A percentile compares a stretch with the other conserved stretches of the same genome.
These are phyloP conservation scores for Ormyrus pomaceus DNA, from an alignment of 2,888 invertebrate genomes.

Conservation along the genomic window DNA sequence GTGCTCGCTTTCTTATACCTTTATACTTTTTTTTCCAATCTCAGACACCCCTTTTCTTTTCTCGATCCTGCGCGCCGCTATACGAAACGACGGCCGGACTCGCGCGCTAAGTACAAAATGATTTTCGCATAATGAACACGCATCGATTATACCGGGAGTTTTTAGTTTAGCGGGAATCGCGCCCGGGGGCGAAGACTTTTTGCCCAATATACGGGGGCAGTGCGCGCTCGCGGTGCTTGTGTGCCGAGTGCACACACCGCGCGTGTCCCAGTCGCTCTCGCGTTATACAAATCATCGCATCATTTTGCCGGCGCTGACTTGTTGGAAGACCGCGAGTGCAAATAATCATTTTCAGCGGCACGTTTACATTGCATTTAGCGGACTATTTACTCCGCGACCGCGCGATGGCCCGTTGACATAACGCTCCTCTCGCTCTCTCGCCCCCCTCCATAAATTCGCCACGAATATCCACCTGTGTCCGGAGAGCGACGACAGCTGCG, in stretches of 20 bases:
- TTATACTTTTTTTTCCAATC: background rate
- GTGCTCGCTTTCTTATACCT: slow-evolving; percentile 58
- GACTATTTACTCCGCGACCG: slow-evolving; percentile 58
- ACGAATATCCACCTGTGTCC: background rate
- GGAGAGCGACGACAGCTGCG: slow-evolving; percentile 20
- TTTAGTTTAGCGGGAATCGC: too few relatives aligned
- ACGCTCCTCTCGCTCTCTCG: slow-evolving; percentile 3
- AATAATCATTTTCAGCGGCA: slow-evolving; percentile 62
- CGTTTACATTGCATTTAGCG: slow-evolving; percentile 65
- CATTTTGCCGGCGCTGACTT: slow-evolving; percentile 25
- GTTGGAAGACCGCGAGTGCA: slow-evolving; percentile 57
- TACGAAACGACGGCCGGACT: too few relatives aligned
- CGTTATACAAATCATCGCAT: slow-evolving; percentile 49
- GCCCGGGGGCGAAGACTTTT: too few relatives aligned
- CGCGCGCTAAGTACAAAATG: too few relatives aligned
- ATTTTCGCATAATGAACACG: too few relatives aligned
- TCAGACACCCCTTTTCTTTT: too few relatives aligned
- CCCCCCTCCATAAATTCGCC: slow-evolving; percentile 37
- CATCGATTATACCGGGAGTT: too few relatives aligned
- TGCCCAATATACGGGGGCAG: too few relatives aligned
- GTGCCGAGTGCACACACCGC: too few relatives aligned
- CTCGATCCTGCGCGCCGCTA: too few relatives aligned
- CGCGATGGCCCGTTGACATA: slow-evolving; percentile 52
- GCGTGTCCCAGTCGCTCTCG: background rate
- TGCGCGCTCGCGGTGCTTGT: too few relatives aligned